Conservation (phyloP, 2,888 invertebrate genomes). For the Lypha dubia region DNA sequence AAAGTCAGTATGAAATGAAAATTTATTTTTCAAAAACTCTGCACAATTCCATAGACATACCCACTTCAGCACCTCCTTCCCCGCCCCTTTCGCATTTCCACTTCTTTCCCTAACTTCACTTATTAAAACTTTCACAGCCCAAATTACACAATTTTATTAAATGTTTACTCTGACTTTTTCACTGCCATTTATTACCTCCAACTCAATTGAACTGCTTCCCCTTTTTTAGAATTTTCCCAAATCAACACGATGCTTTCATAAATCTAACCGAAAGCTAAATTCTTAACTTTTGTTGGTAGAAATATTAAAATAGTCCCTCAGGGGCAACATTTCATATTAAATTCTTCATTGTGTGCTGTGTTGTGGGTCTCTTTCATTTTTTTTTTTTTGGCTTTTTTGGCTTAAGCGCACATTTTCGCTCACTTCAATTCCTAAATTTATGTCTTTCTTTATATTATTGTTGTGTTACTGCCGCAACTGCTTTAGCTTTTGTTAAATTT, state of each 20-base stretch:
- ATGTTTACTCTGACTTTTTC: constrained; percentile 37
- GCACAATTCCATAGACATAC: too few species aligned
- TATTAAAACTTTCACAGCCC: neutral
- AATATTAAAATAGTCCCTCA: constrained; percentile 68
- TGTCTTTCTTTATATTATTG: constrained; percentile 64
- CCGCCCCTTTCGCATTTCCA: too few species aligned
- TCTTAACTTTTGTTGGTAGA: constrained; percentile 56
- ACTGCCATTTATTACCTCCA: constrained; percentile 42
- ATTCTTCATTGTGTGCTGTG: constrained; percentile 38
- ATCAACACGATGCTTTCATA: neutral
- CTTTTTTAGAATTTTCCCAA: neutral
- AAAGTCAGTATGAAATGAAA: too few species aligned
- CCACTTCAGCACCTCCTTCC: too few species aligned
- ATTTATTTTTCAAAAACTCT: too few species aligned
- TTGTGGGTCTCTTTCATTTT: too few species aligned
- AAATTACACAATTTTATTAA: constrained; percentile 52
- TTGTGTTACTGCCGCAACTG: constrained; percentile 44
- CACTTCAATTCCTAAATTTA: constrained; percentile 43
- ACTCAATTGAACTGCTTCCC: constrained; percentile 8
- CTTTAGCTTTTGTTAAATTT: constrained; percentile 52
- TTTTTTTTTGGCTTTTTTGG: too few species aligned
- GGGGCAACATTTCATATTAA: constrained; percentile 57
- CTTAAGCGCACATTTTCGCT: constrained; percentile 46
- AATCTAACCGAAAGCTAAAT: constrained; percentile 22
- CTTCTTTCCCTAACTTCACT: too few species aligned